Evolutionary conservation across 2,888 invertebrate species (phyloP).

Genomic region (Cosmorhoe ocellata): DNA sequence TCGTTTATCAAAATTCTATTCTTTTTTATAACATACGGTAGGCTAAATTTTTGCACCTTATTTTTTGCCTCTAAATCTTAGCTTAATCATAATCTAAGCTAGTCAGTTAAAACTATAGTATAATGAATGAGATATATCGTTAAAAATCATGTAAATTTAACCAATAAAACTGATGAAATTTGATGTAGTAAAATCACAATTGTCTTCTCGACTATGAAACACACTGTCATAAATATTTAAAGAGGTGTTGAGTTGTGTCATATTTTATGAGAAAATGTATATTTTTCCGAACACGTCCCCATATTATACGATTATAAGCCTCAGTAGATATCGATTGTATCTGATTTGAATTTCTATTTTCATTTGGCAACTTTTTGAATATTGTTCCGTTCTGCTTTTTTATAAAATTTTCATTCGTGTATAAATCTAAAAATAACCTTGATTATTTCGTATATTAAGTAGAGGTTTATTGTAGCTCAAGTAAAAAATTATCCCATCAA

Average conservation of each 20-base stretch:
- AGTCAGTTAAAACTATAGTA: too few relatives aligned
- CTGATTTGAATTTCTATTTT: conserved; percentile 21
- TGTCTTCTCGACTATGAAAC: conserved; percentile 36
- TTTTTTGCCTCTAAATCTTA: too few relatives aligned
- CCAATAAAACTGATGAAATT: not conserved
- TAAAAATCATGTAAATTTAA: not conserved
- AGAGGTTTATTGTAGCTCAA: too few relatives aligned
- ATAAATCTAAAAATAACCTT: too few relatives aligned
- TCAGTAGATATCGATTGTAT: conserved; percentile 30
- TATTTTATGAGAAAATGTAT: conserved; percentile 32
- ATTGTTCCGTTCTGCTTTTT: not conserved
- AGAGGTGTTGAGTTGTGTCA: conserved; percentile 47
- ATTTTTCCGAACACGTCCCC: conserved; percentile 32
- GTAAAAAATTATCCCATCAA: too few relatives aligned
- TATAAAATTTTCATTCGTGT: too few relatives aligned
- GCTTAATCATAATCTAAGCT: too few relatives aligned
- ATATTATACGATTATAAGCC: conserved; percentile 34
- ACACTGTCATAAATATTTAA: conserved; percentile 73
- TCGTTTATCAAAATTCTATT: too few relatives aligned
- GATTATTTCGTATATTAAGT: too few relatives aligned
- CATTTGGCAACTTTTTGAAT: not conserved
- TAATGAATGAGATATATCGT: too few relatives aligned
- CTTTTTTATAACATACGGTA: too few relatives aligned
- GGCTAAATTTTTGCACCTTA: too few relatives aligned
- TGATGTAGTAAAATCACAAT: not conserved